A percentile compares a stretch with the other conserved stretches of the same genome.
phyloP scores from a whole-genome alignment of 2,888 invertebrate species.

The Xylocampa areola region DNA sequence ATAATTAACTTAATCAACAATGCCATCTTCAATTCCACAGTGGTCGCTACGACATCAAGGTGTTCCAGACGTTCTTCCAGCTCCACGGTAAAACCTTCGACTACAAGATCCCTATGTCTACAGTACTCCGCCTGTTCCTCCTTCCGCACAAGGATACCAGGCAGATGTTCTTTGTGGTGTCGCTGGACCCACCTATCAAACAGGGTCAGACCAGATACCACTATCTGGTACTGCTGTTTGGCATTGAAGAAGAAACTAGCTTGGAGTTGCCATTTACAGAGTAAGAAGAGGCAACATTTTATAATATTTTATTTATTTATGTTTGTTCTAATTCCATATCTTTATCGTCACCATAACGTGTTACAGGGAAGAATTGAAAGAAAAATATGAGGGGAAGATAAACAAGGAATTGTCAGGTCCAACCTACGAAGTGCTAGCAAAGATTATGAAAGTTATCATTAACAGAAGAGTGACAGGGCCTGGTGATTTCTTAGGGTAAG shows the following conservation, averaged over 20 bases:
- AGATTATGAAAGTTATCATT: conserved; percentile 98
- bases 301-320: background rate
- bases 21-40: no score
- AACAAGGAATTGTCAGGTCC: conserved; percentile 97
- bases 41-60: conserved; percentile 98
- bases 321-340: background rate
- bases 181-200: conserved; percentile 99
- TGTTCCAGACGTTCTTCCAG: conserved; percentile 92
- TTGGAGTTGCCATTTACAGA: conserved; percentile 97
- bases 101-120: conserved; percentile 99
- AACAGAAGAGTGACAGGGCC: conserved; percentile 98
- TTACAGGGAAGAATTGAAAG: conserved; percentile 95
- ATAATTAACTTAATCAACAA: no score
- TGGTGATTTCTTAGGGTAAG: conserved; percentile 97
- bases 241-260: conserved; percentile 97
- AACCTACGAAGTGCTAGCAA: conserved; percentile 98
- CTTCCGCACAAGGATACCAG: conserved; percentile 99
- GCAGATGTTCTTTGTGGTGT: conserved; percentile 99
- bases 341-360: background rate
- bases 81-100: conserved; percentile 99
- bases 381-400: conserved; percentile 98
- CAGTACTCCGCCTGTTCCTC: conserved; percentile 97
- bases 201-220: conserved; percentile 99
- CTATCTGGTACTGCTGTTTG: conserved; percentile 97
- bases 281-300: conserved; percentile 84